Percentiles rank a stretch among this genome's conserved stretches.
phyloP scores from a whole-genome alignment of 2,888 invertebrate genomes.

The Melipona beecheii region DNA sequence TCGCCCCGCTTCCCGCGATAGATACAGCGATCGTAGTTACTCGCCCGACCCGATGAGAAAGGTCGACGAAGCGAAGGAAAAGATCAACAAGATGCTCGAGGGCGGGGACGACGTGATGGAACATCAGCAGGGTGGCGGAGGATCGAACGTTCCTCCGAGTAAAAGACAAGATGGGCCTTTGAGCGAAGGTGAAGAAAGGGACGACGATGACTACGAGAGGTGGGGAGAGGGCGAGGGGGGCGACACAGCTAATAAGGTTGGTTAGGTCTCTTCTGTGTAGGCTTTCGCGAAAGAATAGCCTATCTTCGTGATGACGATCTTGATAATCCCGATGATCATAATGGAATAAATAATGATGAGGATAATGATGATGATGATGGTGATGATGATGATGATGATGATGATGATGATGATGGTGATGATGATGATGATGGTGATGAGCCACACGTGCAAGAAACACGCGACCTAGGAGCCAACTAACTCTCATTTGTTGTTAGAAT shows the following conservation, averaged over 20 bases:
- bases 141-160: constrained; percentile 71
- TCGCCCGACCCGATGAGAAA: constrained; percentile 85
- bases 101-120: constrained; percentile 79
- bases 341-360: constrained; percentile 58
- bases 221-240: constrained; percentile 79
- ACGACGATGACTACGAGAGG: constrained; percentile 84
- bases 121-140: constrained; percentile 67
- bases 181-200: constrained; percentile 86
- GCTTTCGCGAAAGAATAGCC: constrained; percentile 65
- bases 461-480: constrained; percentile 73
- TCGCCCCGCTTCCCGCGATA: constrained; percentile 84
- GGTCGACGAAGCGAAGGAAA: constrained; percentile 86
- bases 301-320: constrained; percentile 65
- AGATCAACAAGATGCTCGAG: constrained; percentile 86
- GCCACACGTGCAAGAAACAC: constrained; percentile 62
- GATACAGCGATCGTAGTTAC: constrained; percentile 85
- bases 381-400: constrained; percentile 55
- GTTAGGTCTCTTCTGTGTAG: constrained; percentile 76
- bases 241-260: constrained; percentile 79
- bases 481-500: constrained; percentile 80
- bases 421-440: constrained; percentile 69
- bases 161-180: constrained; percentile 86
- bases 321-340: constrained; percentile 68
- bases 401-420: constrained; percentile 56
- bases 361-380: constrained; percentile 61